Evolutionary conservation across 2,113 vertebrate genomes (phyloP).

Genomic region (Leuciscus idus): DNA sequence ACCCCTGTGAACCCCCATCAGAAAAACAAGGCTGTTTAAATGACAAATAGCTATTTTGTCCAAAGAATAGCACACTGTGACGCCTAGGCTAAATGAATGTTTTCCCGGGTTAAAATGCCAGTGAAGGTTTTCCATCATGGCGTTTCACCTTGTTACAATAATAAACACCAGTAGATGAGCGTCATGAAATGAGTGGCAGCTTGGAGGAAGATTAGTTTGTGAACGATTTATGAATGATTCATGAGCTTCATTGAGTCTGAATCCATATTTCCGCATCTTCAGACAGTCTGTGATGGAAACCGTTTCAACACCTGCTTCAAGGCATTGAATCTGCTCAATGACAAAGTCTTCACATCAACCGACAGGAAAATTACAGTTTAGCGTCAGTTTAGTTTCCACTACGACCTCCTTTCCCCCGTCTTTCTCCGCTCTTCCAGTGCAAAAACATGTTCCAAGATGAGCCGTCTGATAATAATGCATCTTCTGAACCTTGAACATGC

Average conservation of each 20-base stretch:
- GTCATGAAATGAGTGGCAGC: not conserved
- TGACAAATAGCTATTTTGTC: slow-evolving; percentile 45
- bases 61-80: slow-evolving; percentile 28
- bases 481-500: slow-evolving; percentile 36
- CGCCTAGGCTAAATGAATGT: slow-evolving; percentile 5
- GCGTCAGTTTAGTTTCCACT: slow-evolving; percentile 13
- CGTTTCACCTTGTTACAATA: not conserved
- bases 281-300: slow-evolving; percentile 3
- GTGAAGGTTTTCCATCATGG: not conserved
- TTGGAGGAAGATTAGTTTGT: not conserved
- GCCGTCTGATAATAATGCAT: slow-evolving; percentile 42
- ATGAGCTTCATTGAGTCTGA: not conserved
- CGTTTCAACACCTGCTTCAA: slow-evolving; percentile 22
- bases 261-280: slow-evolving; percentile 11
- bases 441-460: slow-evolving; percentile 37
- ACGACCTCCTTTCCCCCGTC: not conserved
- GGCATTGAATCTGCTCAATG: not conserved
- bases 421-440: not conserved
- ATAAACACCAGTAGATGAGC: not conserved
- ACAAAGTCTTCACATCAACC: not conserved
- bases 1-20: slow-evolving; percentile 39
- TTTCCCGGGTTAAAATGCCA: not conserved
- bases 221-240: not conserved
- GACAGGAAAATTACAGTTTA: slow-evolving; percentile 29
- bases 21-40: slow-evolving; percentile 41